Evolutionary conservation across 2,797 vertebrate species (phyloP).

Genomic region (Rousettus madagascariensis): DNA sequence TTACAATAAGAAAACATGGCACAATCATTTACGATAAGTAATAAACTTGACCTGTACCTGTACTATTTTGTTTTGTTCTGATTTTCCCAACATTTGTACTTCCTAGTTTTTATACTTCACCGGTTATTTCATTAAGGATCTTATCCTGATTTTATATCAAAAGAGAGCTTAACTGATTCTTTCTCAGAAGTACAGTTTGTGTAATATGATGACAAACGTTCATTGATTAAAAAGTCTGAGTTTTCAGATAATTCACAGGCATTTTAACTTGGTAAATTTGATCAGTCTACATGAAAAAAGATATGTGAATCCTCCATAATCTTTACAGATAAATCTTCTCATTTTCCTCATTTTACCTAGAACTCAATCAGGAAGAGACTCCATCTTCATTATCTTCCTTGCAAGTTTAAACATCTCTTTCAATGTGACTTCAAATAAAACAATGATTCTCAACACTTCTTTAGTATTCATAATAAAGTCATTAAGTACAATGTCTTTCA

Average conservation of each 20-base stretch:
- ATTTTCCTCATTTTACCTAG: background rate
- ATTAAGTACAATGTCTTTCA: background rate
- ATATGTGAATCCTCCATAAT: rapidly evolving
- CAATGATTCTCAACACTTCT: background rate
- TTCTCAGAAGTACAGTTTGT: background rate
- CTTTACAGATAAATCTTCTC: background rate
- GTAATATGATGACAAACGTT: background rate
- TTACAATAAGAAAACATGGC: background rate
- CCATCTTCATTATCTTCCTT: background rate
- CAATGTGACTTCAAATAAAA: background rate
- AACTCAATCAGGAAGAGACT: background rate
- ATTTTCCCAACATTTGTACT: background rate
- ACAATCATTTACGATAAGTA: too few relatives aligned
- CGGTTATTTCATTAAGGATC: background rate
- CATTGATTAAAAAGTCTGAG: background rate
- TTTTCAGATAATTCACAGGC: background rate
- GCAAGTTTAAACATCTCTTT: background rate
- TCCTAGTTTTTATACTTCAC: background rate
- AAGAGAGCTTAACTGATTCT: rapidly evolving
- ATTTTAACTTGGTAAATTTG: background rate
- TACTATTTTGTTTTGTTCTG: background rate
- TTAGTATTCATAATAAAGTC: background rate
- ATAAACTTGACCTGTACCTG: too few relatives aligned
- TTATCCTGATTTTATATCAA: background rate
- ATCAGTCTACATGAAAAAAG: background rate